Percentiles rank a stretch among this genome's conserved stretches.
phyloP scores from a whole-genome alignment of 2,888 invertebrate genomes.

The Drepana falcataria region DNA sequence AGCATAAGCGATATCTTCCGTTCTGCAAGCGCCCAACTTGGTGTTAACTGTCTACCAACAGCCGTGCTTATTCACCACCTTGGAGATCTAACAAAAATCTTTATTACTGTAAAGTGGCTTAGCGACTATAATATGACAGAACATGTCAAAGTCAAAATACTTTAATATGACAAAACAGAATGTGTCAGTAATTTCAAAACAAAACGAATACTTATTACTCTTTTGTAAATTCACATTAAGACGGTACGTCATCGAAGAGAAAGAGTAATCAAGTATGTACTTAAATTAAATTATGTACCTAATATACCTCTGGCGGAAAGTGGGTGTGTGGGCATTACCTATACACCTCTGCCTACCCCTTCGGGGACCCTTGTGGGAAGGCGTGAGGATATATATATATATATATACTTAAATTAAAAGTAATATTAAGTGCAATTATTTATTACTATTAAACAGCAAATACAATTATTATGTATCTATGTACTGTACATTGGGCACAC shows the following conservation, averaged over 20 bases:
- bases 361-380: too few relatives aligned
- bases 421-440: too few relatives aligned
- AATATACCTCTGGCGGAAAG: too few relatives aligned
- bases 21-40: too few relatives aligned
- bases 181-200: neutral
- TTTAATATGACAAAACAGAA: neutral
- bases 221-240: conserved; percentile 42
- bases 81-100: neutral
- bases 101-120: neutral
- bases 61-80: neutral
- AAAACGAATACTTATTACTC: conserved; percentile 47
- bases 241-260: conserved; percentile 33
- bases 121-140: too few relatives aligned
- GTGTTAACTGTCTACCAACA: neutral
- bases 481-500: too few relatives aligned
- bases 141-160: neutral
- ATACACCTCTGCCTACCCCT: too few relatives aligned
- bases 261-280: conserved; percentile 46
- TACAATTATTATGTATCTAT: too few relatives aligned
- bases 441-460: too few relatives aligned
- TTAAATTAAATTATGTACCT: conserved; percentile 20
- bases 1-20: neutral
- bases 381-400: too few relatives aligned
- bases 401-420: too few relatives aligned
- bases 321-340: too few relatives aligned